Evolutionary conservation across 1,140 invertebrate species (phyloP).

Genomic region (Drosophila tristis): DNA sequence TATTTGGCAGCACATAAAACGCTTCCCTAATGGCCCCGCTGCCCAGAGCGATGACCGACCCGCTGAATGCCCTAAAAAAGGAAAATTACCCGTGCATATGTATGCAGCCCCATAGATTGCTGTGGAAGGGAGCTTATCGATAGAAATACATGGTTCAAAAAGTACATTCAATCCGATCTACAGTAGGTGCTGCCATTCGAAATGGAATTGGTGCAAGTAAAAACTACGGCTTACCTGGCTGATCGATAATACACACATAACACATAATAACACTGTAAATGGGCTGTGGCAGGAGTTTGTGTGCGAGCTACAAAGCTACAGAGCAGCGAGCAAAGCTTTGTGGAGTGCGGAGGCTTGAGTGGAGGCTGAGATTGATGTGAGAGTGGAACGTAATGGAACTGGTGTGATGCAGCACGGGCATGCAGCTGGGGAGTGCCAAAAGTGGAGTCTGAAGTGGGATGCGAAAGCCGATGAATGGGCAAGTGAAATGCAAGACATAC

Average conservation of each 20-base stretch:
- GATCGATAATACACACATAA: constrained; percentile 6
- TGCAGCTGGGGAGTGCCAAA: not conserved
- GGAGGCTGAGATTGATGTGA: constrained; percentile 16
- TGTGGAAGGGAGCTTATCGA: not conserved
- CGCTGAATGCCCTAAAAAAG: constrained; percentile 3
- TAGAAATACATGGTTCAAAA: not conserved
- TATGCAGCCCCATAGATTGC: not conserved
- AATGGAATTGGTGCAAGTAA: constrained; percentile 18
- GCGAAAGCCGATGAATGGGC: constrained; percentile 1
- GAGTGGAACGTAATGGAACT: constrained; percentile 1
- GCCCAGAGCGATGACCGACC: not conserved
- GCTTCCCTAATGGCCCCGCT: not conserved
- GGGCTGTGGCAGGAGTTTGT: too few species aligned
- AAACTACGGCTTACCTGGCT: constrained; percentile 40
- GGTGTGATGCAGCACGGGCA: too few species aligned
- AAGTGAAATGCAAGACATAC: not conserved
- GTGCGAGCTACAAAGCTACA: too few species aligned
- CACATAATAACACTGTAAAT: not conserved
- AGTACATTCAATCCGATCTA: not conserved
- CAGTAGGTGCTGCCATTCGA: constrained; percentile 12
- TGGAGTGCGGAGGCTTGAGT: not conserved
- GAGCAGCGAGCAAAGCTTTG: too few species aligned
- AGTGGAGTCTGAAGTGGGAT: not conserved
- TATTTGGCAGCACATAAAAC: constrained; percentile 24
- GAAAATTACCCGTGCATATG: not conserved